Evolutionary conservation across 2,113 vertebrate species (phyloP), one percentile per base, ranked within the genome.

Genomic region (Grallaria varia): DNA sequence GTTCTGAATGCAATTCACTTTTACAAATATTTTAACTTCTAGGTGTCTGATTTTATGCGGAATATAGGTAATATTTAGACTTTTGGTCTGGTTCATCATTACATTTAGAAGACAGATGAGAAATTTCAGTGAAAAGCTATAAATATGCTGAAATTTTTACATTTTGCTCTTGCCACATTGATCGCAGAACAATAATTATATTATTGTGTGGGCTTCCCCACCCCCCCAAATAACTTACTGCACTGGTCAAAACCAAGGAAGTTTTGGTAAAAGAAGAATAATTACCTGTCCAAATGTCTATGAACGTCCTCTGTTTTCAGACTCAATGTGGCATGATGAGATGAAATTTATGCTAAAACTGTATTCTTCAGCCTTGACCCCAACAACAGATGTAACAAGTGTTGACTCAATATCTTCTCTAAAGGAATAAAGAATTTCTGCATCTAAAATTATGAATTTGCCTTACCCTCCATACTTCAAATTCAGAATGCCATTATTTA

Each of bases 121-220:
- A 67, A 71, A 66, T 44, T 25, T 58, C 80, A 76, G 3, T 60
- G 14, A 55, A 83, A 30, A 28, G 6, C 13, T 81, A 11, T 30
- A 69, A 35, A n/a, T 37, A 45, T 20, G 17, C 4, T 72, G 14
- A 66, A 37, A 33, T 62, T 35, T 35, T 21, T 39, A 25, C 4
- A 9, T 33, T 66, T 28, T 7, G 2, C 17, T 68, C 60, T 68
- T 88, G 7, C 17, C 10, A 33, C 35, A 18, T n/a, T 50, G 4
- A 21, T 64, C 24, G 45, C 44, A 19, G 24, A 77, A 49, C 1
- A 75, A 72, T 59, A 58, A n/a, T 4, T n/a, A 30, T 24, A 44
- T 47, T 71, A 11, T 39, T 30, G 15, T 2, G 1, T 12, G 39
- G 8, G 3, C 2, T 6, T 45, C n/a, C n/a, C n/a, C n/a, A n/a